phyloP scores from a whole-genome alignment of 2,888 invertebrate genomes.

The Glyphotaelius pellucidus region DNA sequence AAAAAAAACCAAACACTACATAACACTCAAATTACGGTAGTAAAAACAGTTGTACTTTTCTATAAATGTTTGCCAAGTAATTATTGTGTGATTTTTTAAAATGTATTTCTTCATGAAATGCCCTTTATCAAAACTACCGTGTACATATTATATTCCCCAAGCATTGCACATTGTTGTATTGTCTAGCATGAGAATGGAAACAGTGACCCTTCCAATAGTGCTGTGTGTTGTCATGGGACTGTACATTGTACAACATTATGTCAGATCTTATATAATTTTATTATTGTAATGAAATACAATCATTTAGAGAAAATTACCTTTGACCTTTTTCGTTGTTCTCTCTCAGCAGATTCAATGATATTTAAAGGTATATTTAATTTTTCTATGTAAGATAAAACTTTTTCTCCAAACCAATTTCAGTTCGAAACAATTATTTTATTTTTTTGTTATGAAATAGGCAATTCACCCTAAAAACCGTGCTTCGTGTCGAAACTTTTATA shows the following conservation, averaged over 20 bases:
- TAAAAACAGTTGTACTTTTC: neutral
- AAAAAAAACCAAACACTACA: neutral
- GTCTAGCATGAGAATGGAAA: conserved; percentile 35
- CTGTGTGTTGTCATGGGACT: neutral
- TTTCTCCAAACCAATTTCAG: too few species aligned
- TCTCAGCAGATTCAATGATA: too few species aligned
- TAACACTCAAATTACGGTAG: neutral
- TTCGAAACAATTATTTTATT: too few species aligned
- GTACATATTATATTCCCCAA: neutral
- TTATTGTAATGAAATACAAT: neutral
- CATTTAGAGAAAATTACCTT: neutral
- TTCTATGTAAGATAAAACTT: neutral
- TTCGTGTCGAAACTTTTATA: too few species aligned
- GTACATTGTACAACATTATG: neutral
- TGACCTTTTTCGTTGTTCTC: neutral
- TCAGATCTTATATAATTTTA: neutral
- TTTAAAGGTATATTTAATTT: neutral
- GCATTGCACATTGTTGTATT: conserved; percentile 20
- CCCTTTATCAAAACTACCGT: neutral
- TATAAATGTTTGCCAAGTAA: neutral
- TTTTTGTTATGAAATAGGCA: too few species aligned
- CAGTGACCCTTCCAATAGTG: neutral
- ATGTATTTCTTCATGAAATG: neutral
- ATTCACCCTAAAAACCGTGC: too few species aligned
- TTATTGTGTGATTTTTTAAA: too few species aligned